Conservation (phyloP, 2,113 vertebrate species). For the Myodes glareolus region DNA sequence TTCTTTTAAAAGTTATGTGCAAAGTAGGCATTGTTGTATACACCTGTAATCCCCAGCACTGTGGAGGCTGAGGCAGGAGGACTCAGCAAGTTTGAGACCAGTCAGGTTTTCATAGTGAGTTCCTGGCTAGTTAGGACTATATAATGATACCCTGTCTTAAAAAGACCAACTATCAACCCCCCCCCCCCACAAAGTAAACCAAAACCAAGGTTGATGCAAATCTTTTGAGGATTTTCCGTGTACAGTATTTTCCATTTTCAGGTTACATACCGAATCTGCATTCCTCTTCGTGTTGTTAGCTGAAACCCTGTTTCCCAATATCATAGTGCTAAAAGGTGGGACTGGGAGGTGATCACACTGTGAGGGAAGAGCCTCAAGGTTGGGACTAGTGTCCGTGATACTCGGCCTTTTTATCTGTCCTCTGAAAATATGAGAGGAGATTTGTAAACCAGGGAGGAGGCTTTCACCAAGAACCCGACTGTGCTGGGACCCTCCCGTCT, state of each 20-base stretch:
- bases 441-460: neutral
- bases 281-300: neutral
- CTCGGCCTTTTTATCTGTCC: neutral
- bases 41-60: neutral
- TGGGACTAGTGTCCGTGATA: neutral
- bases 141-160: neutral
- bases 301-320: neutral
- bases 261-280: neutral
- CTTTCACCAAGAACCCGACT: neutral
- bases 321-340: neutral
- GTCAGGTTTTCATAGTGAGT: neutral
- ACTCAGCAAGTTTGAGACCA: neutral
- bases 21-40: neutral
- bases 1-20: slow-evolving; percentile 25
- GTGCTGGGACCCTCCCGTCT: neutral
- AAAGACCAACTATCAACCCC: neutral
- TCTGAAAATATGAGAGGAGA: neutral
- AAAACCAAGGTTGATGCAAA: neutral
- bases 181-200: neutral
- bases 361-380: neutral
- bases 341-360: neutral
- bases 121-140: neutral
- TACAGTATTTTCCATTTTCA: too few species aligned
- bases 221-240: slow-evolving; percentile 2
- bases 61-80: neutral